A percentile compares a stretch with the other conserved stretches of the same genome.
phyloP scores from a whole-genome alignment of 2,113 vertebrate genomes.

The Siniperca chuatsi region DNA sequence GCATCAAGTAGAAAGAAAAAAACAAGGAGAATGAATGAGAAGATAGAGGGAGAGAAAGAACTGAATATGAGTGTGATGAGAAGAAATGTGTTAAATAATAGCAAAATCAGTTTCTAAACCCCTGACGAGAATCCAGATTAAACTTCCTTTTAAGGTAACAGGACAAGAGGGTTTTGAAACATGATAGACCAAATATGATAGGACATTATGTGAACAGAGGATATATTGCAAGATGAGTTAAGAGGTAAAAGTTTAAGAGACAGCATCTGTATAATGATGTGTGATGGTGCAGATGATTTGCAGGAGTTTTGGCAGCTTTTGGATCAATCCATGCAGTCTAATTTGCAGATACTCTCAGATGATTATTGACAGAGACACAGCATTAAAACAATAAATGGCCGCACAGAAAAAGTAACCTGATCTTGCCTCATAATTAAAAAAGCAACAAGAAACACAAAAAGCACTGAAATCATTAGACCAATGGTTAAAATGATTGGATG shows the following conservation, averaged over 20 bases:
- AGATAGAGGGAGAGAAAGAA: neutral
- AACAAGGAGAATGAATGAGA: neutral
- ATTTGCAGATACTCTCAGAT: constrained; percentile 5
- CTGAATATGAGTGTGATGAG: neutral
- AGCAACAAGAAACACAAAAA: neutral
- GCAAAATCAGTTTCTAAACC: constrained; percentile 17
- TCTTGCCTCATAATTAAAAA: neutral
- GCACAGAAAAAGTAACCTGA: constrained; percentile 1
- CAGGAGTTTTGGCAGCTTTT: neutral
- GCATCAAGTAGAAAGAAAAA: neutral
- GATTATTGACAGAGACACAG: neutral
- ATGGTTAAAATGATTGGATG: neutral
- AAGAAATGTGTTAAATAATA: constrained; percentile 16
- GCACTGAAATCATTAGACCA: neutral
- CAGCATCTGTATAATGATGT: neutral
- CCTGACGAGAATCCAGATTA: constrained; percentile 20
- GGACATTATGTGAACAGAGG: neutral
- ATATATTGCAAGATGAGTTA: neutral
- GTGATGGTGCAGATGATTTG: neutral
- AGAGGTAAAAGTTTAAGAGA: neutral
- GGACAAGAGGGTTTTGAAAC: neutral
- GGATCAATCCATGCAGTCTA: neutral
- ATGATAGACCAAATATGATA: neutral
- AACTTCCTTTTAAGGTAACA: neutral
- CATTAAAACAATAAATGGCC: neutral